A percentile compares a stretch with the other conserved stretches of the same genome.
Conservation (phyloP, 2,797 vertebrate species). For the Eulemur albifrons region DNA sequence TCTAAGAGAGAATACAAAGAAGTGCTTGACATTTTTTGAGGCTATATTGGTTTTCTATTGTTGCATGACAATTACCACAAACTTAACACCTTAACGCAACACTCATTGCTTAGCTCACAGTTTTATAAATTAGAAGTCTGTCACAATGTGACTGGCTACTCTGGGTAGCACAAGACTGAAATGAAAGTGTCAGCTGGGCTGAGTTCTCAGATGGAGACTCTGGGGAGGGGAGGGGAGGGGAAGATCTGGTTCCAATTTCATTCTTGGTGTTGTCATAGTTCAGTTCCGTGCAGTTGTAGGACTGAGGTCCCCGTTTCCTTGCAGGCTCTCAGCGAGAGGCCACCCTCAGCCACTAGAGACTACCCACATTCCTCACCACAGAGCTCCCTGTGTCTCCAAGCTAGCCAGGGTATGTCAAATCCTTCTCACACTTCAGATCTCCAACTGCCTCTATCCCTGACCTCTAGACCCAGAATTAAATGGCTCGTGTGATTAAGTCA, state of each 20-base stretch:
- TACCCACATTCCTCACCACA: neutral
- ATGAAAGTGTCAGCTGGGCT: neutral
- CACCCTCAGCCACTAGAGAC: neutral
- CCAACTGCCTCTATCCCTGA: neutral
- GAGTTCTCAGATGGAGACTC: neutral
- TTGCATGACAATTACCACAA: neutral
- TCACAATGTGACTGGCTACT: neutral
- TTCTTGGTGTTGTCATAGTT: neutral
- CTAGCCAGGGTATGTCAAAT: neutral
- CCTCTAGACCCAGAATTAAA: neutral
- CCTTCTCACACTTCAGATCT: neutral
- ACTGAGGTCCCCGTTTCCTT: neutral
- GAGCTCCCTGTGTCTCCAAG: neutral
- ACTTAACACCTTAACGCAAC: neutral
- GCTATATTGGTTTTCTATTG: neutral
- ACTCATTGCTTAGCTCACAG: neutral
- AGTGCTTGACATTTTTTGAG: neutral
- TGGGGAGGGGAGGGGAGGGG: rapidly evolving
- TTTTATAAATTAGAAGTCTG: neutral
- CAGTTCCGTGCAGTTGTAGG: neutral
- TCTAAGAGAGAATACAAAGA: neutral
- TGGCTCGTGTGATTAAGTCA: neutral
- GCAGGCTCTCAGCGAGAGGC: neutral
- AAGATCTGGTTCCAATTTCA: neutral
- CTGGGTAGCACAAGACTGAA: neutral